phyloP scores from a whole-genome alignment of 2,888 invertebrate species.

The Lasioglossum oenotherae region DNA sequence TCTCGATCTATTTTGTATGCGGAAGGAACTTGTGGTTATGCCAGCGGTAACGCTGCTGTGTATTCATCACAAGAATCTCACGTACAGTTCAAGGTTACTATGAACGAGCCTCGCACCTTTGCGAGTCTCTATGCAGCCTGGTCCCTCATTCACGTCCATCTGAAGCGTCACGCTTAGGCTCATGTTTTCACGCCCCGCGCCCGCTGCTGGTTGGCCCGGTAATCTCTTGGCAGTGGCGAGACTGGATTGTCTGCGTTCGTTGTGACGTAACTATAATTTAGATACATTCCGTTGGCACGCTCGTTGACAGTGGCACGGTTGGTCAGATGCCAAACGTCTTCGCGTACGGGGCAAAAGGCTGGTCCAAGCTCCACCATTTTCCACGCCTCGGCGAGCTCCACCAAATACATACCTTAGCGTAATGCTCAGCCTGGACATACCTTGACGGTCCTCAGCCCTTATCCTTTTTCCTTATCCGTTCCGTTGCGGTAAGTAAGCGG shows the following conservation, averaged over 20 bases:
- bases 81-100: slow-evolving; percentile 11
- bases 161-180: slow-evolving; percentile 11
- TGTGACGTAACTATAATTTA: slow-evolving; percentile 79
- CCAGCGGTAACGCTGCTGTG: not conserved
- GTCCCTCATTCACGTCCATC: slow-evolving; percentile 40
- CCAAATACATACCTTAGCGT: slow-evolving; percentile 46
- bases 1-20: not conserved
- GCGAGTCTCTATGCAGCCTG: not conserved
- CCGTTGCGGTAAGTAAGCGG: not conserved
- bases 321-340: slow-evolving; percentile 72
- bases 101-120: slow-evolving; percentile 9
- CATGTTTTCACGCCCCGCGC: slow-evolving; percentile 42
- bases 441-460: slow-evolving; percentile 14
- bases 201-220: slow-evolving; percentile 35
- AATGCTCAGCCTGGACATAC: slow-evolving; percentile 35
- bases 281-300: slow-evolving; percentile 78
- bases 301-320: slow-evolving; percentile 67
- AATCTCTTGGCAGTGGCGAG: slow-evolving; percentile 71
- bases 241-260: slow-evolving; percentile 63
- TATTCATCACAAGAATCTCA: not conserved
- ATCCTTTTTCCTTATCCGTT: not conserved
- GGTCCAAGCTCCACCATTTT: slow-evolving; percentile 49
- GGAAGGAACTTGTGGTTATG: not conserved
- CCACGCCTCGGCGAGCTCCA: slow-evolving; percentile 56
- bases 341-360: slow-evolving; percentile 53